Conservation (phyloP, 92 coral and sea anemone species). For the Pocillopora grandis region DNA sequence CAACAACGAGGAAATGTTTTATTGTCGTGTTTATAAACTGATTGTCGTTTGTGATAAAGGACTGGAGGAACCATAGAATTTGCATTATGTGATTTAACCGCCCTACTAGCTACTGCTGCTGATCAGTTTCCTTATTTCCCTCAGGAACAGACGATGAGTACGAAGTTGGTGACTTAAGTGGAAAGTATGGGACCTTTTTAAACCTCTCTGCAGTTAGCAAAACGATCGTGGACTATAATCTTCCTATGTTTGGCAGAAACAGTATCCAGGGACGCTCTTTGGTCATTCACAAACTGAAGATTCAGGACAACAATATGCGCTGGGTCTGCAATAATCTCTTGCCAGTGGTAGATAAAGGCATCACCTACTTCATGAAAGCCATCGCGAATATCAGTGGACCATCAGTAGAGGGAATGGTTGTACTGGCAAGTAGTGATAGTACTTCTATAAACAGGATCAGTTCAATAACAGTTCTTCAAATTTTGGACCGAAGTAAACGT, state of each 20-base stretch:
- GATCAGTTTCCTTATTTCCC: not conserved
- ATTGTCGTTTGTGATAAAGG: no score
- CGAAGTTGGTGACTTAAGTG: conserved; percentile 93
- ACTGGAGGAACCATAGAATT: no score
- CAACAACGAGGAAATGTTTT: no score
- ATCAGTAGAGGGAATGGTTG: conserved; percentile 64
- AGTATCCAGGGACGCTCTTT: conserved; percentile 87
- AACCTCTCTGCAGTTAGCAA: conserved; percentile 26
- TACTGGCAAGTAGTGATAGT: conserved; percentile 62
- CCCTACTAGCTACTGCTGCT: no score
- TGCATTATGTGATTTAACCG: no score
- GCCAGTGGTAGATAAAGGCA: conserved; percentile 19
- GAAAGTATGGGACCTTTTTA: conserved; percentile 84
- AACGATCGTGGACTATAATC: conserved; percentile 69
- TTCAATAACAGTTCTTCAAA: not conserved
- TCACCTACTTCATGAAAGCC: conserved; percentile 49
- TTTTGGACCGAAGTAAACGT: not conserved
- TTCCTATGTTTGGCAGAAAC: conserved; percentile 87
- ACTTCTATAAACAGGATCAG: not conserved
- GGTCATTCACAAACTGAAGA: conserved; percentile 69
- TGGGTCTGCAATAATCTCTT: conserved; percentile 87
- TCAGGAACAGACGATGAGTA: conserved; percentile 90
- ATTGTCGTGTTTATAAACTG: no score
- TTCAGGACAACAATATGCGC: conserved; percentile 59
- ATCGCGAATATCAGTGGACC: conserved; percentile 75